Percentiles rank a stretch among this genome's conserved stretches.
Conservation (phyloP, 2,888 invertebrate genomes). For the Tolmerus cingulatus region DNA sequence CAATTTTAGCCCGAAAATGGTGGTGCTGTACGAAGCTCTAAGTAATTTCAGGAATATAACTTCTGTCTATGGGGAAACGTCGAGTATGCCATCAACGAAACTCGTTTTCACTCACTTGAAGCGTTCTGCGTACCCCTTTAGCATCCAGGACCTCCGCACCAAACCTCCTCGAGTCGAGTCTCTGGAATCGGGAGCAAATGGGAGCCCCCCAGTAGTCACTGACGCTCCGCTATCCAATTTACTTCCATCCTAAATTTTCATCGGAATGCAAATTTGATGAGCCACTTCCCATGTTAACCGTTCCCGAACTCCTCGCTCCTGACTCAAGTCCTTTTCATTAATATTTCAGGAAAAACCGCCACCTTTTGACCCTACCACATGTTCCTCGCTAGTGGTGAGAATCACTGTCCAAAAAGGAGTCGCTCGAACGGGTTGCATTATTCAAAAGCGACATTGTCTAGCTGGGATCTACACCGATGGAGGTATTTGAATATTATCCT, state of each 20-base stretch:
- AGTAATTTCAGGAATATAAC: background rate
- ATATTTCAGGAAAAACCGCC: background rate
- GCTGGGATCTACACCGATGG: background rate
- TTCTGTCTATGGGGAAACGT: background rate
- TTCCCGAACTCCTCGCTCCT: background rate
- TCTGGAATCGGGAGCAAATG: background rate
- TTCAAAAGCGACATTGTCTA: background rate
- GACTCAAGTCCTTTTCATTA: background rate
- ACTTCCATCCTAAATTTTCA: slow-evolving; percentile 5
- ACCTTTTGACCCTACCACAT: background rate
- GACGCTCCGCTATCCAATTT: background rate
- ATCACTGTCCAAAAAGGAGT: background rate
- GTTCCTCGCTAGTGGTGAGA: background rate
- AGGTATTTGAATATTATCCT: background rate
- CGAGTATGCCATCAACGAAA: background rate
- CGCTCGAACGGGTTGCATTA: background rate
- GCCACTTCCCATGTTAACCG: background rate
- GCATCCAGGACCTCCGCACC: background rate
- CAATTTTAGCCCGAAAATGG: background rate
- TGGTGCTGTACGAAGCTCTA: background rate
- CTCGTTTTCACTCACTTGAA: background rate
- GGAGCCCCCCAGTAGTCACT: background rate
- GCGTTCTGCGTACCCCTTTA: background rate
- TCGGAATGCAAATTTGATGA: slow-evolving; percentile 29
- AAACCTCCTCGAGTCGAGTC: background rate